Conservation (phyloP, 2,888 invertebrate species). For the Chaitophorus viminalis region DNA sequence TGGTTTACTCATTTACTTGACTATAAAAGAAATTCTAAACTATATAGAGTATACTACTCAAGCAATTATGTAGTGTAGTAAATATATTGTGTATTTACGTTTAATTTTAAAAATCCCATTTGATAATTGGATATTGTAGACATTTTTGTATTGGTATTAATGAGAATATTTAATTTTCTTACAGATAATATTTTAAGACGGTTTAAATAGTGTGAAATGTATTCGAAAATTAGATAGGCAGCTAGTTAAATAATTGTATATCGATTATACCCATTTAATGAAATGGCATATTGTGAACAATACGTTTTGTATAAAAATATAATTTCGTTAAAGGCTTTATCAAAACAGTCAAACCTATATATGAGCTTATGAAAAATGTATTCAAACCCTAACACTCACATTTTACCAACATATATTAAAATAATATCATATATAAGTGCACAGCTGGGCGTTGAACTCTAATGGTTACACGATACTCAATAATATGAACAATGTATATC, state of each 20-base stretch:
- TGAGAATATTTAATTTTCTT: too few species aligned
- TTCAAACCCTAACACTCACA: not conserved
- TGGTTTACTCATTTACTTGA: too few species aligned
- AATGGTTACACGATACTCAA: not conserved
- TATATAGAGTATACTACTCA: too few species aligned
- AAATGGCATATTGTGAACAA: not conserved
- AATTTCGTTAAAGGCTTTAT: not conserved
- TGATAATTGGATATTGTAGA: too few species aligned
- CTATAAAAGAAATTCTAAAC: too few species aligned
- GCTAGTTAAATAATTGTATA: not conserved
- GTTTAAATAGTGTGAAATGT: not conserved
- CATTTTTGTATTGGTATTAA: too few species aligned
- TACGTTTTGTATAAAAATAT: not conserved
- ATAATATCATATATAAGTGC: too few species aligned
- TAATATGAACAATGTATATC: not conserved
- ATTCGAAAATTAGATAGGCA: not conserved
- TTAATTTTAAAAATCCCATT: too few species aligned
- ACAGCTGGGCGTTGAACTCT: constrained; percentile 2
- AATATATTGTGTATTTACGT: too few species aligned
- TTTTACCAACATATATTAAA: not conserved
- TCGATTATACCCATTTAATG: not conserved
- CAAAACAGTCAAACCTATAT: not conserved
- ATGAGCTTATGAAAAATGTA: constrained; percentile 7
- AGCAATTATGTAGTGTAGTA: too few species aligned
- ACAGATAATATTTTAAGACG: too few species aligned